phyloP scores from a whole-genome alignment of 92 coral and sea anemone genomes.

The Meandrina meandrites region DNA sequence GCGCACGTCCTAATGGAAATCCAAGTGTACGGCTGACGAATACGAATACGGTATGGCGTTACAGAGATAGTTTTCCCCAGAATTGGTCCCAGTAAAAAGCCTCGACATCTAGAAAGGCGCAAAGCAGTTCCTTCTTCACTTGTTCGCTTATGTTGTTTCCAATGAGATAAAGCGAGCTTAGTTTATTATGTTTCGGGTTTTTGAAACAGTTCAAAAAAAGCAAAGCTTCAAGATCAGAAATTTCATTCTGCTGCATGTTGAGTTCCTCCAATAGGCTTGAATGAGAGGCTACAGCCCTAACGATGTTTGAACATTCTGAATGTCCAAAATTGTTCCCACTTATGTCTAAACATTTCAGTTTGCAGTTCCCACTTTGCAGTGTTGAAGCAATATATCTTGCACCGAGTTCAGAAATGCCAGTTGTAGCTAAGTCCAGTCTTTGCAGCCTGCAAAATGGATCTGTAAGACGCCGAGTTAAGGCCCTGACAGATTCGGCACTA shows the following conservation, averaged over 20 bases:
- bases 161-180: too few relatives aligned
- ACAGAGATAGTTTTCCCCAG: neutral
- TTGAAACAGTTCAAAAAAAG: neutral
- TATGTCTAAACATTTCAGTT: neutral
- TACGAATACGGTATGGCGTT: neutral
- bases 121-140: neutral
- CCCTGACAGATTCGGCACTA: neutral
- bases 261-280: neutral
- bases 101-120: neutral
- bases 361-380: neutral
- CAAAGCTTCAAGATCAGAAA: neutral
- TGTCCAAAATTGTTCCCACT: conserved; percentile 3
- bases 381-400: neutral
- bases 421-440: too few relatives aligned
- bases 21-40: too few relatives aligned
- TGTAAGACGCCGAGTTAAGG: neutral
- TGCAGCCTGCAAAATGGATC: neutral
- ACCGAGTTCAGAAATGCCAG: too few relatives aligned
- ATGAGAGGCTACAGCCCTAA: too few relatives aligned
- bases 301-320: neutral
- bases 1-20: too few relatives aligned
- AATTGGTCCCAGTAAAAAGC: neutral
- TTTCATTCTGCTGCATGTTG: neutral
- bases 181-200: neutral
- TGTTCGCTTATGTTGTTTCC: neutral